Evolutionary conservation across 2,797 vertebrate species (phyloP).

Genomic region (Momotus momota): DNA sequence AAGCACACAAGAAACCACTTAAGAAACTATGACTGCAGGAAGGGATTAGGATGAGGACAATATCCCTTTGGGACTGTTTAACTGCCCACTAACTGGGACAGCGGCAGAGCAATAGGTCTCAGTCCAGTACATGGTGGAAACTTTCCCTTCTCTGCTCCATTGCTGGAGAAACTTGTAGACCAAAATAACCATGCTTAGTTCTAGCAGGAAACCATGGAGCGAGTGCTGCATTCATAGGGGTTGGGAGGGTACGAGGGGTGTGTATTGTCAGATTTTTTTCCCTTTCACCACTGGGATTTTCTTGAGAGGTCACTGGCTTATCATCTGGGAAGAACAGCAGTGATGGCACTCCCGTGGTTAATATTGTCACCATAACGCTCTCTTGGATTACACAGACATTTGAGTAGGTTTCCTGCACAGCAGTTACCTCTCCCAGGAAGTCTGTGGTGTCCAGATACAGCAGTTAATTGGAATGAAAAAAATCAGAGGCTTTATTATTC

Average conservation of each 20-base stretch:
- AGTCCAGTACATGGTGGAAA: background rate
- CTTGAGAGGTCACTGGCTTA: background rate
- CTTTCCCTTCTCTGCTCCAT: background rate
- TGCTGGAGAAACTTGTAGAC: background rate
- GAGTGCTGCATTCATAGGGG: background rate
- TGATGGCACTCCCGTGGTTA: background rate
- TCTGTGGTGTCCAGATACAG: background rate
- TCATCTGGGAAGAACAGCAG: background rate
- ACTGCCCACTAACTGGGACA: background rate
- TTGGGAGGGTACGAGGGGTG: rapidly evolving
- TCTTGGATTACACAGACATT: background rate
- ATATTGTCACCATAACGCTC: background rate
- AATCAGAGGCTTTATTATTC: background rate
- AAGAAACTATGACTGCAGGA: background rate
- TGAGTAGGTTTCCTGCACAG: background rate
- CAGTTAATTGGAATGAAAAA: background rate
- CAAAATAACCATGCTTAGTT: background rate
- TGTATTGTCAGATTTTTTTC: background rate
- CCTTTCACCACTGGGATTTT: background rate
- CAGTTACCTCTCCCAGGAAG: background rate
- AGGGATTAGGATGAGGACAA: background rate
- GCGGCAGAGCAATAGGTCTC: background rate
- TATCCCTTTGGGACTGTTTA: background rate
- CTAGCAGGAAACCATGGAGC: background rate
- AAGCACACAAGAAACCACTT: background rate